Evolutionary conservation across 2,888 invertebrate species (phyloP), one percentile per base, ranked within the genome.

Genomic region (Apantesis nais): DNA sequence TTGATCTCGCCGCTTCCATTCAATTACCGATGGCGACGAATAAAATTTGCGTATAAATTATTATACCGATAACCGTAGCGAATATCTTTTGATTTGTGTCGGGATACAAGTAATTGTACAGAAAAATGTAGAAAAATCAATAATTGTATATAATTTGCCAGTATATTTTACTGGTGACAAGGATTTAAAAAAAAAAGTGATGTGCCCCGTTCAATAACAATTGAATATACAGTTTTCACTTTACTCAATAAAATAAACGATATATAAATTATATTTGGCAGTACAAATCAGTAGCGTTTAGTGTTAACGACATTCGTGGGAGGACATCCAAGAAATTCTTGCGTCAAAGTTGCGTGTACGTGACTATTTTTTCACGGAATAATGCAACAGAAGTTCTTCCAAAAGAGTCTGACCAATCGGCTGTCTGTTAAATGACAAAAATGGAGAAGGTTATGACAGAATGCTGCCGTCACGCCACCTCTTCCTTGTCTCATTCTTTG

Each of bases 11-110:
- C 80, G 80, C 82, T 82, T 83, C 83, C 78, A 85, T 84, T 83
- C 82, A 88, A 89, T 89, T 86, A 88, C 82, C 83, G 85, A 84
- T 83, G 85, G 85, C 87, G 85, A 85, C 85, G 82, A 84, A 87
- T 87, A 83, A 82, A 80, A 87, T 88, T 85, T 86, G 84, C 85
- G 80, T 86, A 82, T 84, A 86, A 84, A 85, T 85, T 80, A 77
- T 78, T 58, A 77, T 72, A 25, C 29, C 58, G 29, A 58, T 58
- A 58, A 74, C 67, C 72, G 74, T 80, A 73, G 78, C 78, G 71
- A 78, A 80, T 74, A 83, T 78, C 73, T 66, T 75, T 76, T 79
- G 80, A 82, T 82, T 77, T 78, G 77, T 83, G 75, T 74, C 76
- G 72, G 70, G 77, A 73, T 67, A 34, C n/a, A 67, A 60, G 41